phyloP scores from a whole-genome alignment of 2,113 vertebrate genomes.

The Hiodon tergisus region DNA sequence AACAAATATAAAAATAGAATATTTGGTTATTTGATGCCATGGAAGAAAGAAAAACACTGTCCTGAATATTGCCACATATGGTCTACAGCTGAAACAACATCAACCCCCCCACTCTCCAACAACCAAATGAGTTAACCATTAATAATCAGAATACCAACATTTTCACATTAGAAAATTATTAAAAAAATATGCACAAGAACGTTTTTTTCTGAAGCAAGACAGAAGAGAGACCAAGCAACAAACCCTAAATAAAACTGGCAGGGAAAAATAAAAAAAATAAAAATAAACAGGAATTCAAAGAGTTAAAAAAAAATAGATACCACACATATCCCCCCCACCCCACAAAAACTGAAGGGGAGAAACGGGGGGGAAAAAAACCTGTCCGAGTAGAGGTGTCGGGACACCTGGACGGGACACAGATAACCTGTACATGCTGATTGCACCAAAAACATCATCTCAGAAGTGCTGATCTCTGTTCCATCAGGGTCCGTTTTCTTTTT shows the following conservation, averaged over 20 bases:
- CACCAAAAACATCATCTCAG: neutral
- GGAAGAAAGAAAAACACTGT: conserved; percentile 24
- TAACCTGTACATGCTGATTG: neutral
- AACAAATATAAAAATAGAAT: too few species aligned
- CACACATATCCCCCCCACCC: too few species aligned
- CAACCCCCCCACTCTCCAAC: conserved; percentile 43
- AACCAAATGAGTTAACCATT: conserved; percentile 49
- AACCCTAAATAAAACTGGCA: too few species aligned
- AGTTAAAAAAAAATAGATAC: conserved; percentile 46
- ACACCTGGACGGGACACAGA: neutral
- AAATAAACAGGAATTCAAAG: neutral
- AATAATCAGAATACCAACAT: conserved; percentile 54
- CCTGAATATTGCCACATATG: neutral
- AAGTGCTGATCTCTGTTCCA: neutral
- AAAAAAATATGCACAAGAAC: neutral
- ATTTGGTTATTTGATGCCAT: too few species aligned
- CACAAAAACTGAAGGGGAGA: neutral
- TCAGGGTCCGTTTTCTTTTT: neutral
- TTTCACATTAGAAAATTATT: conserved; percentile 30
- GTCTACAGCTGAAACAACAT: conserved; percentile 39
- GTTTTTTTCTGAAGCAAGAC: neutral
- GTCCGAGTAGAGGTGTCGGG: neutral
- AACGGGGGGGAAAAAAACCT: neutral
- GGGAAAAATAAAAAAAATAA: conserved; percentile 43
- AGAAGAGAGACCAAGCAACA: too few species aligned